Evolutionary conservation across 2,888 invertebrate species (phyloP).

Genomic region (Cephus rjabovi): DNA sequence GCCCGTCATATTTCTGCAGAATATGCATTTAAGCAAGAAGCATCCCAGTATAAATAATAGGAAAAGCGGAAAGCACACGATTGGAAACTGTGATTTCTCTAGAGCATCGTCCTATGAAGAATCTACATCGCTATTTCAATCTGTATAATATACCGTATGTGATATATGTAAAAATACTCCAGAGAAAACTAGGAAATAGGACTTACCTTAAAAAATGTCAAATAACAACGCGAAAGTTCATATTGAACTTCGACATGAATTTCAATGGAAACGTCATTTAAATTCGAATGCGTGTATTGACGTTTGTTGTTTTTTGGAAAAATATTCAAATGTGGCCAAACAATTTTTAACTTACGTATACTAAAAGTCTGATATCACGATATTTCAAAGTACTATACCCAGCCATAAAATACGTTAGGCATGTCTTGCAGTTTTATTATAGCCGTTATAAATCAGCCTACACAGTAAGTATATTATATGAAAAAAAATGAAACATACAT

Average conservation of each 20-base stretch:
- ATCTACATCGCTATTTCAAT: background rate
- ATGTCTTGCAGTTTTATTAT: background rate
- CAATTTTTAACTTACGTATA: background rate
- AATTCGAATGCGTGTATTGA: background rate
- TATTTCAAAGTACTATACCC: background rate
- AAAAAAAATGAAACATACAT: background rate
- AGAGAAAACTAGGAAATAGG: background rate
- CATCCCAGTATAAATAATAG: background rate
- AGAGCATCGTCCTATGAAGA: background rate
- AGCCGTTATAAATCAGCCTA: background rate
- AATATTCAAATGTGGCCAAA: background rate
- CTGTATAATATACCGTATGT: background rate
- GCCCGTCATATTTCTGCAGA: background rate
- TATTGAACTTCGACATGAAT: background rate
- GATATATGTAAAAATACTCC: background rate
- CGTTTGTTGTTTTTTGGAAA: background rate
- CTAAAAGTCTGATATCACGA: background rate
- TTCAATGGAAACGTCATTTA: background rate
- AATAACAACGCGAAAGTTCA: background rate
- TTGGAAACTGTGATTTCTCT: background rate
- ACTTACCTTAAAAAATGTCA: background rate
- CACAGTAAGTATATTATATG: background rate
- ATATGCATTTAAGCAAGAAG: background rate
- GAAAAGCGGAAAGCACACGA: background rate
- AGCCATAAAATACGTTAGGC: background rate